Conservation (phyloP, 2,888 invertebrate species). For the Phania funesta region DNA sequence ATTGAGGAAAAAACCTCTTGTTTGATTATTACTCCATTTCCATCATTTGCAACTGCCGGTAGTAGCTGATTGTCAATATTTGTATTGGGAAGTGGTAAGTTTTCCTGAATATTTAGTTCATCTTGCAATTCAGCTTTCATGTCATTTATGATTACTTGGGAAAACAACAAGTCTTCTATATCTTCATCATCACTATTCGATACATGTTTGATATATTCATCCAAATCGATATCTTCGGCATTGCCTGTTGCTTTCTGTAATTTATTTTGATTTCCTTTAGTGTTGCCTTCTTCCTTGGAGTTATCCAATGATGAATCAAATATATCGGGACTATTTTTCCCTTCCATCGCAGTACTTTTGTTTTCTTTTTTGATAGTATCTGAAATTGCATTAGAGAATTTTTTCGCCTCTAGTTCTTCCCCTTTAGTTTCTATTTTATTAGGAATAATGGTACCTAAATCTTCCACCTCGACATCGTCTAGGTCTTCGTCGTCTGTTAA, state of each 20-base stretch:
- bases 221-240: conserved; percentile 37
- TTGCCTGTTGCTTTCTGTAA: neutral
- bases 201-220: conserved; percentile 46
- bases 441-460: conserved; percentile 33
- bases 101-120: conserved; percentile 60
- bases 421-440: neutral
- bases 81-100: conserved; percentile 7
- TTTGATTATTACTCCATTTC: conserved; percentile 29
- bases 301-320: conserved; percentile 69
- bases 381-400: too few relatives aligned
- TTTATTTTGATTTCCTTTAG: neutral
- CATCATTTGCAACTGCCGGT: neutral
- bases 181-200: conserved; percentile 68
- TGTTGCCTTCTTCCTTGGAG: conserved; percentile 52
- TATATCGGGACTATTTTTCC: conserved; percentile 68
- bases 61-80: neutral
- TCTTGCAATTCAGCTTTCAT: conserved; percentile 74
- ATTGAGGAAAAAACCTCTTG: conserved; percentile 36
- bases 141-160: conserved; percentile 74
- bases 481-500: conserved; percentile 70
- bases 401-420: neutral
- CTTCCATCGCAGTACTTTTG: neutral
- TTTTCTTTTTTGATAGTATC: neutral
- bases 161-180: conserved; percentile 72
- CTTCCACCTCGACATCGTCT: conserved; percentile 20